Base-by-base conservation (phyloP, 1,140 invertebrate species). In the Drosophila ananassae region DNA sequence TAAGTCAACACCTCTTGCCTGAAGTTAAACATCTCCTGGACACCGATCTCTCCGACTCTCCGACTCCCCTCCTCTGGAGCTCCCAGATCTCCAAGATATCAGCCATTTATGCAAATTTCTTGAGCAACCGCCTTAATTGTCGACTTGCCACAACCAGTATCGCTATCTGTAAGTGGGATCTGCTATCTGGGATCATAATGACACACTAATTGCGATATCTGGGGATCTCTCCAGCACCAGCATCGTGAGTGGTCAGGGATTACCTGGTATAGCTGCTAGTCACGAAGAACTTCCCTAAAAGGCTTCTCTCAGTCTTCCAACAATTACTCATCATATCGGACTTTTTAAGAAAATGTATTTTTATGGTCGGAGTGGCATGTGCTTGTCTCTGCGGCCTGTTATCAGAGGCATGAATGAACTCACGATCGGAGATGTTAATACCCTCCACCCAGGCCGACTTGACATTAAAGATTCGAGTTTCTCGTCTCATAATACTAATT, bases 371-470 rank as follows among this genome's bases (percentile, higher is more conserved):
- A 17, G n/a, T 44, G 41, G 41, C 22, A 51, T 34, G 21, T 32
- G 25, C 4, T 50, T 52, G 57, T 32, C 25, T 34, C 12, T 47
- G 57, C 47, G 61, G 50, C 51, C 32, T 76, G 82, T 85, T 85
- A 87, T 87, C 82, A 82, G 62, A 87, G 78, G 78, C 83, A 82
- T 89, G 82, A 87, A 89, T 82, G 83, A 87, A 77, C 73, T 75
- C 72, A 12, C 74, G 59, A 85, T 85, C 77, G 68, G 61, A 21
- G 78, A 81, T 89, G 82, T 87, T 87, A 87, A 89, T 87, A 87
- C 83, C 82, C 82, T 87, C 63, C 83, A 53, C 53, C 73, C 61
- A 64, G 79, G 62, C 12, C 54, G 77, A 77, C 59, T 82, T 87
- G 66, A 87, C 82, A 85, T 87, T 89, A 73, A 80, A 73, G 74